phyloP scores from a whole-genome alignment of 2,888 invertebrate genomes.

The Andrena hattorfiana region DNA sequence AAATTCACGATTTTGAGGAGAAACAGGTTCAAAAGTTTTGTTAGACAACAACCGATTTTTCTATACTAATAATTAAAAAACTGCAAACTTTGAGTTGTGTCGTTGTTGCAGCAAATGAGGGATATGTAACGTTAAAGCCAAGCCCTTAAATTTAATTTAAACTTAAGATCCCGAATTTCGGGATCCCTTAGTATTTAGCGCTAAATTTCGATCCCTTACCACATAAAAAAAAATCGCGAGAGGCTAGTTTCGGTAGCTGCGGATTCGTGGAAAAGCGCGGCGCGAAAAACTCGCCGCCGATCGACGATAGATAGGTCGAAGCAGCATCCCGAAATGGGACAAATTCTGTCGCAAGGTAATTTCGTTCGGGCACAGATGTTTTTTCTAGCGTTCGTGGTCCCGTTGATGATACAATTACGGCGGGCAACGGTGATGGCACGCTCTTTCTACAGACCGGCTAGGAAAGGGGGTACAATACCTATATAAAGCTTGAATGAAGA shows the following conservation, averaged over 20 bases:
- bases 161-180: too few relatives aligned
- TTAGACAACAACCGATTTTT: too few relatives aligned
- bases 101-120: too few relatives aligned
- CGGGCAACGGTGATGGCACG: conserved; percentile 75
- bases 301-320: not conserved
- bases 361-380: conserved; percentile 38
- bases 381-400: conserved; percentile 35
- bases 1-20: too few relatives aligned
- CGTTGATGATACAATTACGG: conserved; percentile 76
- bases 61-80: too few relatives aligned
- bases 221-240: too few relatives aligned
- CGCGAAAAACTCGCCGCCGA: not conserved
- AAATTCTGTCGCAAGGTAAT: conserved; percentile 52
- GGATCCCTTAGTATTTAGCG: too few relatives aligned
- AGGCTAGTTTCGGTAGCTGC: not conserved
- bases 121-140: too few relatives aligned
- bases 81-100: not conserved
- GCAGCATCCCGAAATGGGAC: too few relatives aligned
- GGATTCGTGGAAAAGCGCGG: not conserved
- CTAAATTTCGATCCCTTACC: too few relatives aligned
- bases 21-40: too few relatives aligned
- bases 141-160: too few relatives aligned
- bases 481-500: conserved; percentile 85
- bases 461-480: conserved; percentile 84
- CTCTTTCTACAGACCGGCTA: conserved; percentile 79